Base-by-base conservation (phyloP, 2,113 vertebrate species). In the Pterocles orientalis region DNA sequence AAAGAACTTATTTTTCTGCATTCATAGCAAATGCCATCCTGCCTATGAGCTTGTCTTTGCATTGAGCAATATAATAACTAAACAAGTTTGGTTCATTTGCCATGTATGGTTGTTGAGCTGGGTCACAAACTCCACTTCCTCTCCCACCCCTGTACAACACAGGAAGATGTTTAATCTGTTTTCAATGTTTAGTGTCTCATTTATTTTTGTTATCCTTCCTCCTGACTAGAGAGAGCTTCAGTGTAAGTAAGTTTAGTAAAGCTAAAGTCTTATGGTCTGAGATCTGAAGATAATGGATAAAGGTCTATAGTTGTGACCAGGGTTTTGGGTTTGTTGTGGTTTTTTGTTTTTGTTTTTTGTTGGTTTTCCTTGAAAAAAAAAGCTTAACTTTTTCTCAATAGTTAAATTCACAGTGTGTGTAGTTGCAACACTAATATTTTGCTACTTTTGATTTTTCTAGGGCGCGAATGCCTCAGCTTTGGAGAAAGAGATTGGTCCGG, bases 381-480 rank as follows among this genome's bases (percentile, higher is more conserved):
- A 65, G n/a, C 3, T 13, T 58, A 4, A 36, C 0, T 10, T 15
- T 48, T 43, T 78, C 47, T 78, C 18, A 70, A 3, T 45, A 8
- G 13, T 48, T 71, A 65, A 41, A 45, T 68, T 62, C 47, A 45
- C 16, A 75, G 13, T 48, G 19, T 45, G 12, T 3, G 0, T 88
- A n/a, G 36, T 66, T 91, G 24, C 26, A 62, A 54, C 28, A 48
- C 60, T 95, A 62, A 97, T 34, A 48, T 80, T 86, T 94, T 36
- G 31, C 53, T 94, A 19, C 60, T 92, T 97, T 94, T 93, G 28
- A 4, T 64, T 95, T 77, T 95, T 71, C 15, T 79, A 98, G 98
- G 98, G 98, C 98, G 98, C 98, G 98, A 98, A 98, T 98, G 98
- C 98, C 98, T 98, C 98, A 93, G 98, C 98, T 98, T 98, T 98